phyloP scores from a whole-genome alignment of 2,797 vertebrate genomes.

The Acanthornis magna region DNA sequence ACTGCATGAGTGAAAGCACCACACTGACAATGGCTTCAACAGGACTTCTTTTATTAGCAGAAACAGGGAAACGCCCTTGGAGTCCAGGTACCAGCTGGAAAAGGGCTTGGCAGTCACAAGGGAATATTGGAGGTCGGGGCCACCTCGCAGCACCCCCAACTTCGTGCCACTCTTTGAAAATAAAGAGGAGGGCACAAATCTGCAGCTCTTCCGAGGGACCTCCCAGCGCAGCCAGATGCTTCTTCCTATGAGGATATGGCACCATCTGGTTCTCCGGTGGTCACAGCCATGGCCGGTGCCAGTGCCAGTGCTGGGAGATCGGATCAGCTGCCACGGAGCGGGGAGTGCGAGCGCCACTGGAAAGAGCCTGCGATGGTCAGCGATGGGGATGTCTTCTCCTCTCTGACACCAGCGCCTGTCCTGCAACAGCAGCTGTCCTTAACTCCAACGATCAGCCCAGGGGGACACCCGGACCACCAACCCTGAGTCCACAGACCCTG shows the following conservation, averaged over 20 bases:
- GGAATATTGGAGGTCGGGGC: fast-evolving
- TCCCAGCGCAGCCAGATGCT: neutral
- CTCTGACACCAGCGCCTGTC: neutral
- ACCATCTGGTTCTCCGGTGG: neutral
- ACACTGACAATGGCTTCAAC: neutral
- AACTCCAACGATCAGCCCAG: neutral
- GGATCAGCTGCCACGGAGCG: neutral
- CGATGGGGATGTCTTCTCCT: neutral
- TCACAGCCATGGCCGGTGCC: fast-evolving
- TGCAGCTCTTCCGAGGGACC: neutral
- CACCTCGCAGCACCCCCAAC: neutral
- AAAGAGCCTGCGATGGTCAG: neutral
- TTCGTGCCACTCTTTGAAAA: neutral
- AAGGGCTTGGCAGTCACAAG: neutral
- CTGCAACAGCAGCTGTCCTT: neutral
- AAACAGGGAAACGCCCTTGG: neutral
- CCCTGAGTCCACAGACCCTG: fast-evolving
- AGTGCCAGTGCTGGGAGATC: neutral
- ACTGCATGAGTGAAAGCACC: neutral
- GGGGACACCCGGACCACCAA: fast-evolving
- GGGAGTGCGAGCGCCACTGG: neutral
- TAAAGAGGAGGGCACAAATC: neutral
- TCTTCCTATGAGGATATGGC: conserved; percentile 5
- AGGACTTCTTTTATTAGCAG: neutral
- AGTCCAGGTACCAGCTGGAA: neutral